Evolutionary conservation across 2,113 vertebrate species (phyloP), one percentile per base, ranked within the genome.

Genomic region (Camelus dromedarius): DNA sequence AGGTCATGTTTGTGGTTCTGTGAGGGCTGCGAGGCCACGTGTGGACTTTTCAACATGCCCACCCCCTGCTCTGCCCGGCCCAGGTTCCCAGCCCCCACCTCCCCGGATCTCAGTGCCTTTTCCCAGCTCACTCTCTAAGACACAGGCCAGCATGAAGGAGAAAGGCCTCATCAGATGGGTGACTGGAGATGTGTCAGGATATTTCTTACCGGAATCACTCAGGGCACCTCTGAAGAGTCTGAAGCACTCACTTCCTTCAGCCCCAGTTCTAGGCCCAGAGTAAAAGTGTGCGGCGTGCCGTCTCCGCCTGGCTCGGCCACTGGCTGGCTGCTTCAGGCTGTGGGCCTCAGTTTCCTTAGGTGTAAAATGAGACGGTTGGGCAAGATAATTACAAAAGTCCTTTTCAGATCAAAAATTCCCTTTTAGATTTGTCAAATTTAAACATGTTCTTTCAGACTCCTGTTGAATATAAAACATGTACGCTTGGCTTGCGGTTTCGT

Each of bases 261-360:
- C 13, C 38, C 42, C 35, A 48, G 6, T 28, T 72, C 83, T 24
- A 75, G 80, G 70, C 62, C 8, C 35, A 69, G 42, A 79, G 32
- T n/a, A 38, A 50, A 54, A 87, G n/a, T 11, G 12, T 4, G 7
- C 16, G 46, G 32, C 13, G 10, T 2, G 0, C 3, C 0, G 0
- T 70, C 72, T 50, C 30, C 6, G 18, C 4, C 50, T 76, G 54
- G 52, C 26, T 60, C 38, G 48, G 50, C 52, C 12, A 1, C 20
- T 13, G 14, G 64, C 35, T 30, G 3, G 12, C 52, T 2, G 6
- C 6, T 26, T 2, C 5, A 10, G 22, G 9, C n/a, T 46, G 60
- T 24, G 0, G 11, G 12, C n/a, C 50, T 79, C 30, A 0, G 26
- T 42, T 50, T 67, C 30, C 48, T 70, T 28, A 0, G 24, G 32